Base-by-base conservation (phyloP, 2,113 vertebrate species). In the Proteles cristata region DNA sequence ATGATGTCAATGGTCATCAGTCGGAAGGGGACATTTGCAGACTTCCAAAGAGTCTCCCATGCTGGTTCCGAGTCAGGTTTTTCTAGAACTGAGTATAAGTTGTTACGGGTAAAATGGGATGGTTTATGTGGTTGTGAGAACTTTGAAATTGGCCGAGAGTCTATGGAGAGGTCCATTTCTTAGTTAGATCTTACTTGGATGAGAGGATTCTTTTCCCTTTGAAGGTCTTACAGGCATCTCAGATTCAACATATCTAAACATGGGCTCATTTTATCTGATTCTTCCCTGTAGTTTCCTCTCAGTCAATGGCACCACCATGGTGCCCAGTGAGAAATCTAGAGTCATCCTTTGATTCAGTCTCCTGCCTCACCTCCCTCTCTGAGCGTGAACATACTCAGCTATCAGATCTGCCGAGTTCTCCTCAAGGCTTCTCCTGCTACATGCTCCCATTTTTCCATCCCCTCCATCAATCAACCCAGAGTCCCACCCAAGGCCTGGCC, bases 301-400 rank as follows among this genome's bases (percentile, higher is more conserved):
- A 16, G 0, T 16, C 45, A 58, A 31, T 11, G n/a, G n/a, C 5
- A 31, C 8, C 11, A 2, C 19, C 11, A 0, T 11, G 11, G 26
- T 45, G 6, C 2, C n/a, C 15, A 48, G 58, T 48, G 66, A 43
- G 35, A 76, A 39, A 11, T 33, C 39, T 14, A 17, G 50, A 35
- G 10, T 10, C 21, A 3, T 35, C 11, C 1, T 31, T n/a, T 69
- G 23, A 28, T 31, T 7, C 9, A 21, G 39, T 1, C 12, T 43
- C 39, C 58, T 66, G 80, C 11, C 11, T 61, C 11, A 8, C 23
- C 28, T 45, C 17, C 1, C 2, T 23, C 86, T 21, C 66, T 4
- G 31, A 28, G 50, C 25, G 33, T 0, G 4, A 16, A 12, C 28
- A 10, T 7, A n/a, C 3, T 15, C 5, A 12, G 2, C 10, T 17